Base-by-base conservation (phyloP, 1,140 invertebrate species). In the Panonychus citri region DNA sequence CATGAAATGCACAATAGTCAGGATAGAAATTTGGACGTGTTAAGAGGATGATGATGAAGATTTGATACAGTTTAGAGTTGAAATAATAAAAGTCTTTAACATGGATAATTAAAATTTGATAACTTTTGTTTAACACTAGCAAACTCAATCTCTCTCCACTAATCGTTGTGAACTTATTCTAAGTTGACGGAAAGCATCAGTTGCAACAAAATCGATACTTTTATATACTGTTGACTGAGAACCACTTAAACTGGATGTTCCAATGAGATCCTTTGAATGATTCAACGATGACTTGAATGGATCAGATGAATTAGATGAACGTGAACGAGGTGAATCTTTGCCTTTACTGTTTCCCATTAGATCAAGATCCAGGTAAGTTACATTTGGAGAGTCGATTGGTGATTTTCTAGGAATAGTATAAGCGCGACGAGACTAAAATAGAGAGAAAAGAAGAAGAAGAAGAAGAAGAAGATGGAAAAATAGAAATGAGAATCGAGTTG, bases 171-270 rank as follows among this genome's bases (percentile, higher is more conserved):
- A 34, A 34, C 30, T 34, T 34, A 84, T 79, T 48, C 81, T 75
- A n/a, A 83, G 86, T 57, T 81, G 75, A 69, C 86, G 87, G 63
- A 90, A 87, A 7, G 84, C 85, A 65, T 87, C 78, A 0, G 86
- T 90, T 74, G 88, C 88, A 17, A 85, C 70, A 72, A 90, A 90
- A 69, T 90, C 86, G 0, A 90, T 83, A 0, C 79, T 83, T 70
- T 87, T 87, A 66, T 90, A 90, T 7, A 84, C 81, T 1, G 81
- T 82, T 19, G 59, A 58, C 27, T 24, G n/a, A 30, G 24, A 43
- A 21, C 54, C 50, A 28, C 13, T 17, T n/a, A 17, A 24, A 26
- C 4, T 25, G 13, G 50, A n/a, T 10, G 42, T 17, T 19, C 17
- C 42, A 17, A n/a, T 46, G 17, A 19, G 17, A 19, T 46, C 42